These are phyloP conservation scores for Protobothrops mucrosquamatus DNA, from an alignment of 2,113 vertebrate species.

Conservation along the genomic window DNA sequence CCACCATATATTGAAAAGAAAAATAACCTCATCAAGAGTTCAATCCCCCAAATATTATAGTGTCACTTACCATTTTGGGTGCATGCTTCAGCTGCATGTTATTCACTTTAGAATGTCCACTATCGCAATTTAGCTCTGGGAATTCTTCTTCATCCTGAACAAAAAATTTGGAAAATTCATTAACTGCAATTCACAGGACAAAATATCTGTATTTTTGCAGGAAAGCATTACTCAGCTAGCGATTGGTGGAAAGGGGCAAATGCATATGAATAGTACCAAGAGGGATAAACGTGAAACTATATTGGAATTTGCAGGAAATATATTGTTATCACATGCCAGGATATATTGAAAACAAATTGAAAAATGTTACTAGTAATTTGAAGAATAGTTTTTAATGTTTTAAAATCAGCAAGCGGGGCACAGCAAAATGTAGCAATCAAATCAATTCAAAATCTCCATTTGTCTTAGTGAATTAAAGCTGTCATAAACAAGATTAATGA, in stretches of 20 bases:
- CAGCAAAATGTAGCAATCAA: background rate
- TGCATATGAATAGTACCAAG: background rate
- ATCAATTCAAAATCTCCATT: background rate
- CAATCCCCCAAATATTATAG: background rate
- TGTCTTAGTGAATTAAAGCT: background rate
- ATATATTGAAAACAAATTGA: background rate
- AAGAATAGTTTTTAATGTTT: background rate
- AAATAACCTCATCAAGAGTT: background rate
- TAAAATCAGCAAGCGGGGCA: background rate
- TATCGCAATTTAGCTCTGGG: conserved; percentile 82
- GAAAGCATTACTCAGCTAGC: background rate
- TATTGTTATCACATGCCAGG: background rate
- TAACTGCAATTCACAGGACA: background rate
- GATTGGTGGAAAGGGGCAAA: background rate
- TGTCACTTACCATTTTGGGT: conserved; percentile 82
- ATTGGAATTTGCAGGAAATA: background rate
- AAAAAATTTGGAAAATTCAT: background rate
- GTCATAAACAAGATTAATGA: background rate
- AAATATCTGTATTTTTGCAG: background rate
- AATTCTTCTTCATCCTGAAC: conserved; percentile 91
- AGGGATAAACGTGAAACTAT: no score
- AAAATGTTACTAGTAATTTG: background rate
- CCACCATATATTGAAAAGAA: background rate
- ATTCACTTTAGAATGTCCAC: conserved; percentile 76
- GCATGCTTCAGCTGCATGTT: conserved; percentile 83